These are phyloP conservation scores for Cataglyphis rosenhaueri DNA, from an alignment of 2,888 invertebrate genomes.

Conservation along the genomic window DNA sequence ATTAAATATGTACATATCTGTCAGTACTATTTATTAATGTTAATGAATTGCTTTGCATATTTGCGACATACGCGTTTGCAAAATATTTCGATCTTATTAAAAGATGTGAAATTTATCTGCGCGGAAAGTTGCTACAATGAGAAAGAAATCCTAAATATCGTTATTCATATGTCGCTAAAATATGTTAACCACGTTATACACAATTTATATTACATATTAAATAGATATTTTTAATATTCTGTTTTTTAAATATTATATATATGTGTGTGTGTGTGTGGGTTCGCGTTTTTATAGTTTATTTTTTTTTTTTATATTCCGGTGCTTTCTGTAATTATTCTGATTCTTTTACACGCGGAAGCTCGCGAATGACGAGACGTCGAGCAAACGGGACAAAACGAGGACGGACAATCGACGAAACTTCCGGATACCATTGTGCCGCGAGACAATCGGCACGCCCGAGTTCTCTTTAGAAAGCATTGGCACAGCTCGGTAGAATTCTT, in stretches of 20 bases:
- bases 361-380: conserved; percentile 6
- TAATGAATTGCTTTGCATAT: neutral
- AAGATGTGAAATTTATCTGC: neutral
- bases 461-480: conserved; percentile 54
- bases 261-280: no score
- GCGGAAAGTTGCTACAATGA: neutral
- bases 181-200: neutral
- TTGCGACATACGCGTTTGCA: neutral
- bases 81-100: conserved; percentile 6
- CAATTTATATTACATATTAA: neutral
- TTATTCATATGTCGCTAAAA: neutral
- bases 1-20: conserved; percentile 4
- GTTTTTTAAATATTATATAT: neutral
- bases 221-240: neutral
- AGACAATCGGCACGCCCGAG: conserved; percentile 36
- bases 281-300: neutral
- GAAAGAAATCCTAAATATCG: neutral
- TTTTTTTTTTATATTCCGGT: neutral
- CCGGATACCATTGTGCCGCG: conserved; percentile 28
- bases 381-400: conserved; percentile 22
- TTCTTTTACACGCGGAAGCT: conserved; percentile 4
- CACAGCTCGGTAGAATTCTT: conserved; percentile 65
- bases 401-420: conserved; percentile 39
- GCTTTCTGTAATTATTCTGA: neutral
- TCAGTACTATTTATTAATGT: conserved; percentile 20